Conservation (phyloP, 2,888 invertebrate species). For the Drosophila rellima region DNA sequence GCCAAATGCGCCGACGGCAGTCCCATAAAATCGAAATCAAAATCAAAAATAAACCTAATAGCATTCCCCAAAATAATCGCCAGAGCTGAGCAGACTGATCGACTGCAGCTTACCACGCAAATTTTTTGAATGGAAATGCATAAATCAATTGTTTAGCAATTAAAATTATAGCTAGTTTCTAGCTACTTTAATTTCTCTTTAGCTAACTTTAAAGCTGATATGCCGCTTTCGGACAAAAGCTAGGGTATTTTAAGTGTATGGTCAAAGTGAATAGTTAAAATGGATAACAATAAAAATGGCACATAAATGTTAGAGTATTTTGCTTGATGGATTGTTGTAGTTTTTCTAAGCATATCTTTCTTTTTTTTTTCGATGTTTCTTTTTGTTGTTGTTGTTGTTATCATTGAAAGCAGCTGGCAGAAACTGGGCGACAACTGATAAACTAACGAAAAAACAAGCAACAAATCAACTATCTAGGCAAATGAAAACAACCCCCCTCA, state of each 20-base stretch:
- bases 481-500: conserved; percentile 3
- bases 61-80: conserved; percentile 13
- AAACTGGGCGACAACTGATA: conserved; percentile 27
- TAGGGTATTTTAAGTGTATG: conserved; percentile 21
- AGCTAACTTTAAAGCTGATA: neutral
- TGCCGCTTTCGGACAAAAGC: neutral
- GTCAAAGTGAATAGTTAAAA: conserved; percentile 13
- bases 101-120: conserved; percentile 8
- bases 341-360: neutral
- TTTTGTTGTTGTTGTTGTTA: conserved; percentile 14
- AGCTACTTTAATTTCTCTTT: neutral
- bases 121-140: neutral
- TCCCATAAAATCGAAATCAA: conserved; percentile 44
- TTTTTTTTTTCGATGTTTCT: neutral
- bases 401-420: conserved; percentile 34
- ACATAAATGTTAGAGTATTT: conserved; percentile 29
- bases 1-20: conserved; percentile 37
- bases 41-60: conserved; percentile 5
- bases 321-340: conserved; percentile 42
- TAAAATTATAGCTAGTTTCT: neutral
- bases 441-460: conserved; percentile 30
- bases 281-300: conserved; percentile 25
- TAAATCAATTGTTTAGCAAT: neutral
- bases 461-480: conserved; percentile 34
- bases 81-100: neutral